These are phyloP conservation scores for Girardinichthys multiradiatus DNA, from an alignment of 2,113 vertebrate species.

Conservation along the genomic window DNA sequence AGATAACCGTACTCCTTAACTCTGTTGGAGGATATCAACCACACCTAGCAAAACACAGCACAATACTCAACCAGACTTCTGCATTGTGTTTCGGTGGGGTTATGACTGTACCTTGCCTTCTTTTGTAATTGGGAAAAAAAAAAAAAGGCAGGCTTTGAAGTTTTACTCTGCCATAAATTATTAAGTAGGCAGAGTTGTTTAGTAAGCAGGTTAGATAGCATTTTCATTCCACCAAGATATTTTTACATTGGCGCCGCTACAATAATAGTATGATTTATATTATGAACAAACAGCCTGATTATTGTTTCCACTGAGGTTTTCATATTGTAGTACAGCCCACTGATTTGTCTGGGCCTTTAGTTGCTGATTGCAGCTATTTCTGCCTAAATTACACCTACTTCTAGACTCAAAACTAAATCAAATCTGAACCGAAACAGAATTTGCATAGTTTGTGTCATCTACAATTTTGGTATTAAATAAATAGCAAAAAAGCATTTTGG, in stretches of 20 bases:
- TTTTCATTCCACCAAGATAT: background rate
- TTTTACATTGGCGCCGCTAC: background rate
- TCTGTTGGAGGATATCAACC: background rate
- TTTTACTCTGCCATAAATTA: background rate
- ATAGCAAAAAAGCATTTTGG: background rate
- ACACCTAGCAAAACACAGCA: background rate
- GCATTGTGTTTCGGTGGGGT: background rate
- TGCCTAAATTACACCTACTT: background rate
- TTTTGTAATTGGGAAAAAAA: background rate
- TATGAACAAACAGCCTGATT: background rate
- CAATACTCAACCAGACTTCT: background rate
- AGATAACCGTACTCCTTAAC: background rate
- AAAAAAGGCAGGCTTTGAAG: background rate
- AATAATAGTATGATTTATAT: background rate
- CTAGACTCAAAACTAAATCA: background rate
- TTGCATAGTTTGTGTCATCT: background rate
- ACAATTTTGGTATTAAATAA: background rate
- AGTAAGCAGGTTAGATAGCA: background rate
- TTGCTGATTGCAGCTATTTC: slow-evolving; percentile 6
- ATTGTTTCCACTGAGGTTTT: slow-evolving; percentile 4
- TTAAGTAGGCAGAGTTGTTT: background rate
- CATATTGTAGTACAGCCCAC: background rate
- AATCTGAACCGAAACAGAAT: background rate
- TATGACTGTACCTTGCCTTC: background rate
- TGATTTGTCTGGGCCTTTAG: slow-evolving; percentile 4